Evolutionary conservation across 2,113 vertebrate genomes (phyloP), one percentile per base, ranked within the genome.

Genomic region (Potamarius usumacintae): DNA sequence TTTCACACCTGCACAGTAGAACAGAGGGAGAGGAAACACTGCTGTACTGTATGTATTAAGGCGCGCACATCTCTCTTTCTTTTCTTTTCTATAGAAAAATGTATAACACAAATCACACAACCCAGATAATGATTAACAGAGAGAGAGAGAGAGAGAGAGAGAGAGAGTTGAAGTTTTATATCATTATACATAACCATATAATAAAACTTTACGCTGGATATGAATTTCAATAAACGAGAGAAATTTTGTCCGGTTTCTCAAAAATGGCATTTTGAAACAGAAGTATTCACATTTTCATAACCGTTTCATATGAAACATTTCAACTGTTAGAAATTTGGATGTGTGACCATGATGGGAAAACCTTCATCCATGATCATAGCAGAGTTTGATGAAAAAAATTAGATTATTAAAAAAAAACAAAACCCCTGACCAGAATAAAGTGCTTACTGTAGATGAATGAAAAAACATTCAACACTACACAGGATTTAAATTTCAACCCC

Each of bases 1-100:
- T 94, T 95, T 87, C 86, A 88, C 88, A 90, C 90, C 90, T 90
- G 89, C 78, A 88, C 83, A 17, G 69, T 57, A 7, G 34, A 87
- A 42, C 78, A 82, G 83, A 71, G 78, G 71, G 84, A 82, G 60
- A 60, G 76, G 79, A 55, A 74, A 55, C 34, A 55, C 53, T 82
- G 62, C 67, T 87, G 78, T 72, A 86, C 85, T 27, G 78, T 60
- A 55, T 63, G 18, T 25, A 72, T 57, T 80, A n/a, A n/a, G 30
- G 53, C 15, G 55, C 52, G 34, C 55, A 58, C 30, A 27, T 65
- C n/a, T 79, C 27, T 78, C 30, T 22, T 6, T 34, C 7, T 53
- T 22, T 6, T 34, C 7, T 53, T 81, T 81, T 60, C 12, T 34
- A 15, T 34, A 60, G 42, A 42, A 34, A 8, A 20, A 60, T 42